phyloP scores from a whole-genome alignment of 1,140 invertebrate genomes.

The Papilio machaon region DNA sequence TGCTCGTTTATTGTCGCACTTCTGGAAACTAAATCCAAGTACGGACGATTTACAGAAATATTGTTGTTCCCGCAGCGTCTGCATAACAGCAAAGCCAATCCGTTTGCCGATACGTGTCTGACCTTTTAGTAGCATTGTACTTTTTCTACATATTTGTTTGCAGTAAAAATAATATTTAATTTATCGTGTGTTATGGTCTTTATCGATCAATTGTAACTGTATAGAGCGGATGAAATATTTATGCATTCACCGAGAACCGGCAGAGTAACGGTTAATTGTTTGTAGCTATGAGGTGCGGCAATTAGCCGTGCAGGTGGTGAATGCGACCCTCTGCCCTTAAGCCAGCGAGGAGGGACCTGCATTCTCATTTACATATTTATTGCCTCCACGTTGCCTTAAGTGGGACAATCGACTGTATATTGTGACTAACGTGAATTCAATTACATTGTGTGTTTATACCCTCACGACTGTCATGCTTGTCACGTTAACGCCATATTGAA shows the following conservation, averaged over 20 bases:
- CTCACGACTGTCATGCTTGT: slow-evolving; percentile 43
- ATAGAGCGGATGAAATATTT: slow-evolving; percentile 47
- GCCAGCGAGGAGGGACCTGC: slow-evolving; percentile 50
- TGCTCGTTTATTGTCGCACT: no score
- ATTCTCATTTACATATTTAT: slow-evolving; percentile 69
- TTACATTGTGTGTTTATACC: slow-evolving; percentile 44
- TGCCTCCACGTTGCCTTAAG: slow-evolving; percentile 59
- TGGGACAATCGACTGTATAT: slow-evolving; percentile 51
- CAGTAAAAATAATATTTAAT: no score
- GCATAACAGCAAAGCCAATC: neutral
- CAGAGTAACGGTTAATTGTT: slow-evolving; percentile 71
- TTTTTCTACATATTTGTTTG: neutral
- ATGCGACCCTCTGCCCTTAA: slow-evolving; percentile 66
- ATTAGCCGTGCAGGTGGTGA: slow-evolving; percentile 78
- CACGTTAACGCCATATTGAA: slow-evolving; percentile 56
- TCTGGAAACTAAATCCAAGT: no score
- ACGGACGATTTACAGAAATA: no score
- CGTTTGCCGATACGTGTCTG: no score
- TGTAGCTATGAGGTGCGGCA: slow-evolving; percentile 71
- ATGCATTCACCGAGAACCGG: slow-evolving; percentile 61
- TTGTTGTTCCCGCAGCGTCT: neutral
- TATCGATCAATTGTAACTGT: slow-evolving; percentile 13
- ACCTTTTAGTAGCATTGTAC: neutral
- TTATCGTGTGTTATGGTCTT: neutral
- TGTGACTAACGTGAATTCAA: slow-evolving; percentile 53